A percentile compares a stretch with the other conserved stretches of the same genome.
Evolutionary conservation across 2,888 invertebrate species (phyloP).

Genomic region (Lingula anatina): DNA sequence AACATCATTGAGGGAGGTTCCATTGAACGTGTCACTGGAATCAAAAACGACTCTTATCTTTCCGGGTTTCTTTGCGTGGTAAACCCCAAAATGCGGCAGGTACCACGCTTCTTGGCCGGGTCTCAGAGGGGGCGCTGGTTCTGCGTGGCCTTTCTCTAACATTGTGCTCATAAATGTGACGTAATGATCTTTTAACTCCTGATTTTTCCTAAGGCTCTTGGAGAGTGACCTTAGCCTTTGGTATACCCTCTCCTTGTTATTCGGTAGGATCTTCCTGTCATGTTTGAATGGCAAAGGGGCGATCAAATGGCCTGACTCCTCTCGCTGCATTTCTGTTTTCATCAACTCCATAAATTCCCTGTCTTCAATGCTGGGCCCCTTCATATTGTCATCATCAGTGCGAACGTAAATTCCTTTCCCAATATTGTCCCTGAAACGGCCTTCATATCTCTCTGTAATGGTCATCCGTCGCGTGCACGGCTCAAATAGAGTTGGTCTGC

Average conservation of each 20-base stretch:
- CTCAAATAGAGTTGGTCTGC: no score
- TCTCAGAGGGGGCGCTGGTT: background rate
- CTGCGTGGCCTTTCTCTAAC: conserved; percentile 2
- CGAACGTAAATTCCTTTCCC: no score
- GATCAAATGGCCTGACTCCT: background rate
- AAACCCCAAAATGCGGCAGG: conserved; percentile 5
- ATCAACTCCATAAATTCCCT: background rate
- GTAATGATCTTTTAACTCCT: background rate
- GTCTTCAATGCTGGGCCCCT: background rate
- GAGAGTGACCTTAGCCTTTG: background rate
- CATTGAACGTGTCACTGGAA: background rate
- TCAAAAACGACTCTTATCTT: conserved; percentile 4
- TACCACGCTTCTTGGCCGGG: conserved; percentile 1
- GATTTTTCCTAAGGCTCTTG: background rate
- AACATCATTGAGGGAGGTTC: conserved; percentile 1
- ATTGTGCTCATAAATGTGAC: background rate
- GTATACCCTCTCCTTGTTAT: background rate
- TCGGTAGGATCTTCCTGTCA: background rate
- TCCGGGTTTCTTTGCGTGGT: conserved; percentile 5
- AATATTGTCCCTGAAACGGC: no score
- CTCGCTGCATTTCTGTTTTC: background rate
- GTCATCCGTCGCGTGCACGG: no score
- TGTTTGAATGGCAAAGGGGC: background rate
- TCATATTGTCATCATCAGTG: background rate
- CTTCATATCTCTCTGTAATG: no score